Conservation (phyloP, 2,797 vertebrate genomes). For the Halcyon leucocephala region DNA sequence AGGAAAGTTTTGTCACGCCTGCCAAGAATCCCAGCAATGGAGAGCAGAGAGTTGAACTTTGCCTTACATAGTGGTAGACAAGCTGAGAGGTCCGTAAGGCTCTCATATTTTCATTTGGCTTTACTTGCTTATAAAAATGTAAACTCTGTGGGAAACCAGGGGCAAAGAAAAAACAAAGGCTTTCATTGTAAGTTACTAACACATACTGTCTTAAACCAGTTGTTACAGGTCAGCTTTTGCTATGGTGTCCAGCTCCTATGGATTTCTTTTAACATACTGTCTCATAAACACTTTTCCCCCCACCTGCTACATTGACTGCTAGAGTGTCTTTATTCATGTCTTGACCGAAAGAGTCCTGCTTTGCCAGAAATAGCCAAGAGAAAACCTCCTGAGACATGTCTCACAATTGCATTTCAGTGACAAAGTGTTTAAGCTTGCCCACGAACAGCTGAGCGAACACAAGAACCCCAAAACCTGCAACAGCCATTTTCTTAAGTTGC, state of each 20-base stretch:
- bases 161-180: too few relatives aligned
- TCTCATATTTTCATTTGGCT: constrained; percentile 38
- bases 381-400: neutral
- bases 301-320: fast-evolving
- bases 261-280: neutral
- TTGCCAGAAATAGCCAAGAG: neutral
- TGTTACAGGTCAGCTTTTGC: neutral
- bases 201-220: neutral
- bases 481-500: neutral
- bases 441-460: neutral
- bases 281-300: neutral
- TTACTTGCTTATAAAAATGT: neutral
- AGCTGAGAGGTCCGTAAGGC: neutral
- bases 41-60: constrained; percentile 65
- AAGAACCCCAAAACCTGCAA: neutral
- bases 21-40: constrained; percentile 32
- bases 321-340: neutral
- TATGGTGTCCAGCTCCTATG: neutral
- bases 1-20: constrained; percentile 25
- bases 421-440: neutral
- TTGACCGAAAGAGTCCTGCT: neutral
- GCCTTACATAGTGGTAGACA: constrained; percentile 54
- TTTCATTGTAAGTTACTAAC: neutral
- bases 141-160: neutral
- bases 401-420: neutral